Conservation (phyloP, 2,888 invertebrate species). For the Melanchra persicariae region DNA sequence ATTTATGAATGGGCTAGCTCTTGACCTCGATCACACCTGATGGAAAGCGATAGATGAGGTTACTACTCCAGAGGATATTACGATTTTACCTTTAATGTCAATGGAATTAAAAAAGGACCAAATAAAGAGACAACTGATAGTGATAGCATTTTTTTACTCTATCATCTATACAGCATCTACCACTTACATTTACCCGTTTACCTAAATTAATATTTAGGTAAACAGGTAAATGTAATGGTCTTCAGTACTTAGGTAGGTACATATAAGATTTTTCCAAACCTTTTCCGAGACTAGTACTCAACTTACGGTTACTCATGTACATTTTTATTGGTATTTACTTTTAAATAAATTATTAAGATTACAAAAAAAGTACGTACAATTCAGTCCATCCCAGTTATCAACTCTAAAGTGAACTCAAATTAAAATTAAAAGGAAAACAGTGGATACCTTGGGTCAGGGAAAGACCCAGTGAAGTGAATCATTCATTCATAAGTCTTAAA, state of each 20-base stretch:
- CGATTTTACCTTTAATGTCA: not conserved
- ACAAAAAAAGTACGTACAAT: not conserved
- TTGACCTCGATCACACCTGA: no score
- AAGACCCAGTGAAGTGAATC: conserved; percentile 13
- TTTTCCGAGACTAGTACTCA: not conserved
- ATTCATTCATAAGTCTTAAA: conserved; percentile 11
- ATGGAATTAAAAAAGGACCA: not conserved
- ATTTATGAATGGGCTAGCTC: no score
- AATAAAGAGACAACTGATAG: not conserved
- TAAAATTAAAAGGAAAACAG: conserved; percentile 12
- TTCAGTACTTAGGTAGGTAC: no score
- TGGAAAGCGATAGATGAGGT: no score
- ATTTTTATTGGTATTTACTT: not conserved
- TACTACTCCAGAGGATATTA: no score
- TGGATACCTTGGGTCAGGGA: conserved; percentile 4
- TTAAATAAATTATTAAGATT: not conserved
- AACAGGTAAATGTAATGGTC: no score
- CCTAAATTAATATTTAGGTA: no score
- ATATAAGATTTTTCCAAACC: no score
- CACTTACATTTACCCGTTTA: no score
- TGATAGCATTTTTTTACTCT: no score
- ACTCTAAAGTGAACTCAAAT: not conserved
- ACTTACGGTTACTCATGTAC: no score
- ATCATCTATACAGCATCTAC: no score
- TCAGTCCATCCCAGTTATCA: not conserved